phyloP scores from a whole-genome alignment of 2,888 invertebrate species.

The Athripsodes cinereus region DNA sequence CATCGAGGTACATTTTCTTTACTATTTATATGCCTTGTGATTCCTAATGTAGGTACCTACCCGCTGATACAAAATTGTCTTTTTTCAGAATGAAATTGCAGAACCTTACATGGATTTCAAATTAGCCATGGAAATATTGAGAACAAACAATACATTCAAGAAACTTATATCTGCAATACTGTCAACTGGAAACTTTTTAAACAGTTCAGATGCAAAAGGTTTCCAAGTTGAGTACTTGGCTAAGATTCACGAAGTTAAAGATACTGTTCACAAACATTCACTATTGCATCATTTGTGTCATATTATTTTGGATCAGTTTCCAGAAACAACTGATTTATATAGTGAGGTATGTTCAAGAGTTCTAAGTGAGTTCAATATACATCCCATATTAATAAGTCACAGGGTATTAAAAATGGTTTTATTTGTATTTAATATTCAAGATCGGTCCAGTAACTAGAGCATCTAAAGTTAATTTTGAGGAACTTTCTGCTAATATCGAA shows the following conservation, averaged over 20 bases:
- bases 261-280: conserved; percentile 98
- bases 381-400: too few relatives aligned
- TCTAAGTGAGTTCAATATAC: too few relatives aligned
- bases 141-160: conserved; percentile 89
- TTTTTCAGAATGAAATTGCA: conserved; percentile 80
- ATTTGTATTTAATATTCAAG: conserved; percentile 39
- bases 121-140: conserved; percentile 88
- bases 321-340: conserved; percentile 93
- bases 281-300: conserved; percentile 94
- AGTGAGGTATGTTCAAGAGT: conserved; percentile 67
- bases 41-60: neutral
- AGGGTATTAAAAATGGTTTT: neutral
- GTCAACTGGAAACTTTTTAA: conserved; percentile 94
- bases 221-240: conserved; percentile 96
- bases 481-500: conserved; percentile 75
- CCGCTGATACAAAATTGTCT: neutral
- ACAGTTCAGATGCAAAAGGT: conserved; percentile 88
- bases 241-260: conserved; percentile 97
- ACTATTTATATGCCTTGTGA: neutral
- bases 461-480: conserved; percentile 93
- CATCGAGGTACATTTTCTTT: conserved; percentile 64
- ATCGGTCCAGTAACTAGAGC: conserved; percentile 86
- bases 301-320: conserved; percentile 95
- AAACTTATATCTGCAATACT: conserved; percentile 89
- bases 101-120: conserved; percentile 99